Evolutionary conservation across 2,888 invertebrate species (phyloP), one percentile per base, ranked within the genome.

Genomic region (Troides aeacus): DNA sequence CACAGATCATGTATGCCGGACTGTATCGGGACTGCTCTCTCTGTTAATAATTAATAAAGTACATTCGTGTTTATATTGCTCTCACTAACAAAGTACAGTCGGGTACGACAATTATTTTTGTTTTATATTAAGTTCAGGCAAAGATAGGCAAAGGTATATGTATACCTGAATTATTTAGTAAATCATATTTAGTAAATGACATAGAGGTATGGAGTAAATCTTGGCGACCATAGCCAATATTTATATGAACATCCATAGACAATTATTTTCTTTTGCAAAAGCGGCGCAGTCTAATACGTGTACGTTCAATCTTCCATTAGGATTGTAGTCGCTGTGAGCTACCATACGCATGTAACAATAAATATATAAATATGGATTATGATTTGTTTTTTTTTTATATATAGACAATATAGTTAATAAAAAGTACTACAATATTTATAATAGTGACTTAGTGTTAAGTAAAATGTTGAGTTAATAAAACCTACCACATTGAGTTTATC

Each of bases 291-390:
- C 84, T 76, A 70, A 66, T 77, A 76, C 71, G 81, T 84, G 83
- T 86, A 84, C 83, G 86, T 88, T 85, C 82, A 85, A 90, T 89
- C 92, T 92, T 92, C 92, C 91, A 92, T 86, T 92, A 91, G 90
- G 80, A 53, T 76, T 73, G 90, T 91, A 91, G 92, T 83, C 81
- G 89, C 90, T 89, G 86, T 87, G 90, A 87, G 87, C 89, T 87
- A 87, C 84, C 84, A 80, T 85, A 86, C 86, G 89, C 90, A 84
- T 90, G 88, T 86, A 86, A 87, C 83, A 87, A 88, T 87, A 86
- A 87, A 88, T 85, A 85, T 79, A 82, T 84, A 81, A 79, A 76
- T 74, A 76, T 69, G 71, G 68, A 73, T 72, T 72, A 62, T 61
- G 21, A 53, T 72, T 46, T 71, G 66, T 66, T 56, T 71, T 71